Evolutionary conservation across 2,888 invertebrate genomes (phyloP).

Genomic region (Callyntrura guangdongensis): DNA sequence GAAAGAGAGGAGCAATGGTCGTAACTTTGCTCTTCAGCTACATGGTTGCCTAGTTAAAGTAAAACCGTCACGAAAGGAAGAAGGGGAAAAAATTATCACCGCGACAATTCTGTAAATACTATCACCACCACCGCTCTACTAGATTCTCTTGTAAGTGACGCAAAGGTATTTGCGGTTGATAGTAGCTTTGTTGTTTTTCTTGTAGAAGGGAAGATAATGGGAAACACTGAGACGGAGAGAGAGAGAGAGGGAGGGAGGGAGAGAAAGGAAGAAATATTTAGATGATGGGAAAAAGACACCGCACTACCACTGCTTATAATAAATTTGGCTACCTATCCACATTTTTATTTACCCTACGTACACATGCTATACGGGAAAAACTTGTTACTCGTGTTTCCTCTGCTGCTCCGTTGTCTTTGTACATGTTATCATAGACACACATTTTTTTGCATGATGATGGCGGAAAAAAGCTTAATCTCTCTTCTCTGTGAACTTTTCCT

Average conservation of each 20-base stretch:
- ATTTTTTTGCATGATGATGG: slow-evolving; percentile 19
- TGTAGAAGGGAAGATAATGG: neutral
- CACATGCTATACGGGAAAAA: neutral
- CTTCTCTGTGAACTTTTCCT: slow-evolving; percentile 30
- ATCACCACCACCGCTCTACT: neutral
- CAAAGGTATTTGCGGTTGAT: too few relatives aligned
- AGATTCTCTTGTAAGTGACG: slow-evolving; percentile 5
- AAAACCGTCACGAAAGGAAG: neutral
- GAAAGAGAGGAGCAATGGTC: slow-evolving; percentile 59
- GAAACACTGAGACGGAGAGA: neutral
- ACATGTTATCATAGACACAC: neutral
- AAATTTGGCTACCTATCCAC: neutral
- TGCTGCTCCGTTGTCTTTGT: neutral
- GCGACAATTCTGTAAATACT: neutral
- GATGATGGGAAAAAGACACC: too few relatives aligned
- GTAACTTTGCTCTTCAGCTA: slow-evolving; percentile 72
- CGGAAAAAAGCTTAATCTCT: slow-evolving; percentile 52
- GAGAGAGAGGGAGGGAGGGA: neutral
- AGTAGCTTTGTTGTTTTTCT: too few relatives aligned
- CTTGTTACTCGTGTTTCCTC: slow-evolving; percentile 3
- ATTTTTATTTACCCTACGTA: neutral
- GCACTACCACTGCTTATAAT: neutral
- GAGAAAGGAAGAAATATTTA: too few relatives aligned
- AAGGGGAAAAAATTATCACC: neutral
- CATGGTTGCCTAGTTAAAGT: slow-evolving; percentile 68